Conservation (phyloP, 2,797 vertebrate genomes). For the Gadopsis marmoratus region DNA sequence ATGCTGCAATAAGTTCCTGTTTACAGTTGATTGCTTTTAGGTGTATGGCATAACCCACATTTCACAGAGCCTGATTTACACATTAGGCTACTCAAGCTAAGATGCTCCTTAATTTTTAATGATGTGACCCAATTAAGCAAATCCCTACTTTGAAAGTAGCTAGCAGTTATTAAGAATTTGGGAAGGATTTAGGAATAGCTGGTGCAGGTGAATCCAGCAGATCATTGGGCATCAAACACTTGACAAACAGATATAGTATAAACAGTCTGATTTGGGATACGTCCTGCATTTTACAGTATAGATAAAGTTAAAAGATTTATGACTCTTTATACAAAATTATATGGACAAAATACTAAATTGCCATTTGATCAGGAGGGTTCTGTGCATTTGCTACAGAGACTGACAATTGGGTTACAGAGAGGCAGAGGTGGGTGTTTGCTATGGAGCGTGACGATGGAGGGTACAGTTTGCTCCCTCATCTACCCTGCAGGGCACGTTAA, state of each 20-base stretch:
- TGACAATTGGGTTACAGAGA: constrained; percentile 37
- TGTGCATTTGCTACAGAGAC: constrained; percentile 27
- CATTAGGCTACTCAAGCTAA: not conserved
- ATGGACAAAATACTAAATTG: not conserved
- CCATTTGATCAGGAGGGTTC: constrained; percentile 11
- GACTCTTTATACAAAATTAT: not conserved
- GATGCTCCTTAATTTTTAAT: not conserved
- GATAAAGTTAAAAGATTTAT: not conserved
- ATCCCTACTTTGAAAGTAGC: not conserved
- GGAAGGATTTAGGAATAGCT: not conserved
- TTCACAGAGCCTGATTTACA: not conserved
- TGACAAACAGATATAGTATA: not conserved
- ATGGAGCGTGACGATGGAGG: constrained; percentile 48
- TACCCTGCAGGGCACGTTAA: constrained; percentile 22
- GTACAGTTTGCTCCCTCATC: constrained; percentile 8
- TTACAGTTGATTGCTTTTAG: not conserved
- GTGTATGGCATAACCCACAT: not conserved
- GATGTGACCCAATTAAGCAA: too few relatives aligned
- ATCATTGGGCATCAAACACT: not conserved
- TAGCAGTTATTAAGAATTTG: not conserved
- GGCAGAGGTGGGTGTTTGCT: constrained; percentile 46
- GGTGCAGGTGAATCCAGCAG: not conserved
- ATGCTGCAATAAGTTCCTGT: not conserved
- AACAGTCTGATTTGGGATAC: not conserved
- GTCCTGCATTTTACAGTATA: not conserved